Evolutionary conservation across 2,113 vertebrate species (phyloP).

Genomic region (Phaethornis superciliosus): DNA sequence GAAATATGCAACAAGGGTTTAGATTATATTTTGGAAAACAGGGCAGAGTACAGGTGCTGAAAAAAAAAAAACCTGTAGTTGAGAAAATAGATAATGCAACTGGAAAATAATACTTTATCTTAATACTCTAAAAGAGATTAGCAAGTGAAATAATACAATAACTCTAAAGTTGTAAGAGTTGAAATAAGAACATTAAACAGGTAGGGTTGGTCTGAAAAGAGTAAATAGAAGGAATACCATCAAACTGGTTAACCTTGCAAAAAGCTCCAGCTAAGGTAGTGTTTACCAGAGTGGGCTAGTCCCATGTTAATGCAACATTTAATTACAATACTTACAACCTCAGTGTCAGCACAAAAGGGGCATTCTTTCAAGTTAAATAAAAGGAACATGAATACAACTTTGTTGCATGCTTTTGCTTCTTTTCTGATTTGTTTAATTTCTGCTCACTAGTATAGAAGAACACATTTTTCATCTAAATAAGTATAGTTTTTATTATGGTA

Average conservation of each 20-base stretch:
- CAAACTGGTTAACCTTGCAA: not conserved
- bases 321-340: conserved; percentile 9
- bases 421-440: not conserved
- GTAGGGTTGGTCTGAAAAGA: not conserved
- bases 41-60: not conserved
- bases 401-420: not conserved
- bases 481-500: not conserved
- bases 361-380: conserved; percentile 5
- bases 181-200: not conserved
- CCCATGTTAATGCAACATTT: not conserved
- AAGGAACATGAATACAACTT: not conserved
- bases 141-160: not conserved
- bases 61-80: not conserved
- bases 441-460: not conserved
- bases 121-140: conserved; percentile 1
- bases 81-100: conserved; percentile 26
- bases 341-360: not conserved
- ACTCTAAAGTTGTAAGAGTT: not conserved
- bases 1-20: conserved; percentile 30
- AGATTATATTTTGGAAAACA: conserved; percentile 3
- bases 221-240: not conserved
- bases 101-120: conserved; percentile 7
- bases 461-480: not conserved
- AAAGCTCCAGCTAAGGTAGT: not conserved
- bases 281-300: not conserved